Base-by-base conservation (phyloP, 1,140 invertebrate genomes). In the Elymnias hypermnestra region DNA sequence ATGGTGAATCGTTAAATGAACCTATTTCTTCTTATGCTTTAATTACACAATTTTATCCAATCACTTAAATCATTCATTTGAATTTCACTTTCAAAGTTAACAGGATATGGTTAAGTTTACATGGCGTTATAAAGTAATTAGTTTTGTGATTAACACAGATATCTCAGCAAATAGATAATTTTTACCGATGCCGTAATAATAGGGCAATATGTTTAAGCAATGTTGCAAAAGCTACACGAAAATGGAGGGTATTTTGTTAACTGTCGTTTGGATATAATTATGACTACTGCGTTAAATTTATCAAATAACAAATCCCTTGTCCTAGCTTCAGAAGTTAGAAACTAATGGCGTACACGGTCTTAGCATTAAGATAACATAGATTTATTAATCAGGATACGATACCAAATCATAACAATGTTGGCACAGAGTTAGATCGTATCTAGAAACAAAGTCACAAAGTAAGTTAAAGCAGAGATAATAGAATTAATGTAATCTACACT, bases 311-410 rank as follows among this genome's bases (percentile, higher is more conserved):
- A 36, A 49, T 18, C 26, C 21, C 22, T 26, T 41, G 46, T 36
- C 3, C 8, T 2, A 36, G 33, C 29, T 5, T 5, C 29, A 33
- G 29, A 15, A 33, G 29, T 13, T 15, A 33, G 29, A 14, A 14
- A 12, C 10, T 33, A 33, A 33, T 33, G 29, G 29, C 29, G 29
- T 33, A 33, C 29, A 33, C 29, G 29, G 29, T 8, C 26, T 1
- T 12, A n/a, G 5, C 29, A 8, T 7, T 15, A 33, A 33, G 29
- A 33, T 33, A 17, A 33, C 35, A 26, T 19, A 36, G 45, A 47
- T 47, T 47, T 47, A 47, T 47, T 47, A 40, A 47, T 47, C 45
- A 47, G 45, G 37, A 47, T 47, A 28, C 37, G 37, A 40, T 39
- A 39, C 35, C 31, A 21, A 26, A 37, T 39, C 44, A 39, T 31